Percentiles rank a stretch among this genome's conserved stretches.
These are phyloP conservation scores for Nasonovia ribisnigri DNA, from an alignment of 2,888 invertebrate genomes.

Conservation along the genomic window DNA sequence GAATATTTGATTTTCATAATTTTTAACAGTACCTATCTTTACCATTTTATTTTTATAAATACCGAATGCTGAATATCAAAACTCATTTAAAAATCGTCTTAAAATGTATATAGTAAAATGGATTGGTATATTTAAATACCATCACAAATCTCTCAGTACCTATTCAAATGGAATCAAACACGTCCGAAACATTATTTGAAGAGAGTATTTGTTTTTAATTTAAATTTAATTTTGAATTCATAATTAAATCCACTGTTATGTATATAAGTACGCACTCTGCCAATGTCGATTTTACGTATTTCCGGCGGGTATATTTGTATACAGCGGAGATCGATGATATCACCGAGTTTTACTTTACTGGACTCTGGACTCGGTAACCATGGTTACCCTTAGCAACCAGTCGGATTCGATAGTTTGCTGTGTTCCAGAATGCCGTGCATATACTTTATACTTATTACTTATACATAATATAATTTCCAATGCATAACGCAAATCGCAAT, in stretches of 20 bases:
- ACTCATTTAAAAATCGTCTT: neutral
- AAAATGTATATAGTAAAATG: neutral
- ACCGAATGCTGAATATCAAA: neutral
- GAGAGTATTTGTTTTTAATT: slow-evolving; percentile 18
- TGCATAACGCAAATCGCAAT: neutral
- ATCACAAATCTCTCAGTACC: neutral
- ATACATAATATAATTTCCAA: neutral
- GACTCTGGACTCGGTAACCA: slow-evolving; percentile 51
- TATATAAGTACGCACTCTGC: neutral
- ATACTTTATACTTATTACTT: slow-evolving; percentile 1
- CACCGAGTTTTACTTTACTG: slow-evolving; percentile 40
- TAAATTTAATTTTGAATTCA: slow-evolving; percentile 25
- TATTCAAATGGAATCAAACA: neutral
- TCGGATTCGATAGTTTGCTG: neutral
- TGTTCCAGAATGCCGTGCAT: neutral
- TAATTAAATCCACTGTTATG: slow-evolving; percentile 6
- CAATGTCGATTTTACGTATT: slow-evolving; percentile 14
- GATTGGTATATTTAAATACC: neutral
- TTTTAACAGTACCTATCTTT: too few relatives aligned
- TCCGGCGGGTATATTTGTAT: slow-evolving; percentile 26
- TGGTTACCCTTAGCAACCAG: slow-evolving; percentile 55
- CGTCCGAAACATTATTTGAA: neutral
- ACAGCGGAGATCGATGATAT: slow-evolving; percentile 54
- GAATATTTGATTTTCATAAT: too few relatives aligned
- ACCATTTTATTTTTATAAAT: neutral